Evolutionary conservation across 2,113 vertebrate genomes (phyloP), one percentile per base, ranked within the genome.

Genomic region (Thalassarche chlororhynchos): DNA sequence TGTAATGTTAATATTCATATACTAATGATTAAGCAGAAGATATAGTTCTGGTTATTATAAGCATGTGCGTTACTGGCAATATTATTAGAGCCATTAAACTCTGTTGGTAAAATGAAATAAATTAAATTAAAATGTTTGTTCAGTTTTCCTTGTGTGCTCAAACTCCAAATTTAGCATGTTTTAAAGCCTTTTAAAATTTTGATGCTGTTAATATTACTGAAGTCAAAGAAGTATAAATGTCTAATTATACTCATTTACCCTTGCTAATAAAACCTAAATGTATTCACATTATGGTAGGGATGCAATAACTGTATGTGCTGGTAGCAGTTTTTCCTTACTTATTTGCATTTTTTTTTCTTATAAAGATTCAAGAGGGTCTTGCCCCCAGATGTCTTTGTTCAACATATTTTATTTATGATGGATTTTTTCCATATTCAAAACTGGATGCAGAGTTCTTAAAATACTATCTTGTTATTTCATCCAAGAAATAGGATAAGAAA

Each of bases 1-100:
- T 49, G 15, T 62, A 70, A 51, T n/a, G 25, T n/a, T 83, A 74
- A 68, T 80, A 60, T 71, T 78, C 20, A 12, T 60, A 34, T 54
- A 49, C 21, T 65, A 69, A 54, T 72, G 21, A 90, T 89, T 91
- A 87, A 84, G 31, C 31, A 57, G 83, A 86, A 93, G 83, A 57
- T 86, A 76, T 8, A 36, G 19, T 36, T 84, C 44, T 93, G 49
- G 34, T 64, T 93, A 40, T 85, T 85, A 44, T 36, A 92, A 84
- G 34, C 44, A 61, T 86, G 40, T 88, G 14, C 65, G 36, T 87
- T 95, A 84, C 36, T 75, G 46, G 58, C 40, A 54, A 54, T 86
- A 84, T 95, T 88, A 89, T 88, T 74, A 90, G 40, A 77, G 29
- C 66, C 29, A 86, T 92, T 94, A 88, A 94, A 68, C 21, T 90